Evolutionary conservation across 2,113 vertebrate species (phyloP).

Genomic region (Xerus inauris): DNA sequence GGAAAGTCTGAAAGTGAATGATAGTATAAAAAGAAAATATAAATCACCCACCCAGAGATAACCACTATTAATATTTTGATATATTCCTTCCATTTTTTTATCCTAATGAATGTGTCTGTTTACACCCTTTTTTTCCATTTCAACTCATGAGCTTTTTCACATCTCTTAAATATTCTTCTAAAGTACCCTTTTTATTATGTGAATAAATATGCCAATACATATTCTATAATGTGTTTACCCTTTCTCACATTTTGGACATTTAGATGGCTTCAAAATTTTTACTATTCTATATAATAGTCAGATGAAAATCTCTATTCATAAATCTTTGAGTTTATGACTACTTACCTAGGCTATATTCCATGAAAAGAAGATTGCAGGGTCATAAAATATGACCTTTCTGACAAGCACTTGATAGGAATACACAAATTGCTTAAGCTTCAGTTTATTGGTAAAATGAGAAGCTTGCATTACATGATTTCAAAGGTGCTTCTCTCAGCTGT

Average conservation of each 20-base stretch:
- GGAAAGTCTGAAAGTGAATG: constrained; percentile 57
- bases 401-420: constrained; percentile 67
- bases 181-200: constrained; percentile 60
- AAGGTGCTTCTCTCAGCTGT: constrained; percentile 36
- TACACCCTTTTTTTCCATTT: constrained; percentile 40
- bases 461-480: constrained; percentile 48
- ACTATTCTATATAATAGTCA: constrained; percentile 65
- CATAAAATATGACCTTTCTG: constrained; percentile 77
- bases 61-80: constrained; percentile 65
- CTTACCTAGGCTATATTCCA: constrained; percentile 57
- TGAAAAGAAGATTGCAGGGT: constrained; percentile 57
- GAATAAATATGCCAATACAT: constrained; percentile 65
- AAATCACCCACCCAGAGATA: constrained; percentile 47
- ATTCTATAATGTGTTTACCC: constrained; percentile 65
- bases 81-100: constrained; percentile 42
- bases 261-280: constrained; percentile 69
- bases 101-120: constrained; percentile 51
- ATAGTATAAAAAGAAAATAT: constrained; percentile 69
- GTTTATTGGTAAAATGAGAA: constrained; percentile 65
- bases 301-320: constrained; percentile 66
- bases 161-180: constrained; percentile 61
- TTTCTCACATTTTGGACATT: constrained; percentile 63
- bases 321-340: constrained; percentile 73
- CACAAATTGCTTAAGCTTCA: background rate
- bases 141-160: background rate